Evolutionary conservation across 1,140 invertebrate species (phyloP).

Genomic region (Mycetomoellerius zeteki): DNA sequence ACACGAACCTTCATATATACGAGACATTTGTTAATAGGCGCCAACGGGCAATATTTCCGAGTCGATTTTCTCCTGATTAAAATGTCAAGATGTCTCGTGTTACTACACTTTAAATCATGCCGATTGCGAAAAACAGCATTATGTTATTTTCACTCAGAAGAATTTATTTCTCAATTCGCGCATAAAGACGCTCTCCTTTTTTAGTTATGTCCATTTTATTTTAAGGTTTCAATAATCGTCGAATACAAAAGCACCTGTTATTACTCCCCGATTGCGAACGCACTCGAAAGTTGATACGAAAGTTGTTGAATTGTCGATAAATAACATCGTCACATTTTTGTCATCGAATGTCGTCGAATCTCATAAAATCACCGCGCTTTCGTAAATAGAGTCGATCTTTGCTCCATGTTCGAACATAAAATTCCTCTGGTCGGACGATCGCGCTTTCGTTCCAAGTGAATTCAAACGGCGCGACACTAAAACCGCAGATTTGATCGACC

Average conservation of each 20-base stretch:
- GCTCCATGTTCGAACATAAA: slow-evolving; percentile 9
- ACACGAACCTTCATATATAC: not conserved
- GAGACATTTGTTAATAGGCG: slow-evolving; percentile 2
- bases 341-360: slow-evolving; percentile 6
- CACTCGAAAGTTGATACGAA: not conserved
- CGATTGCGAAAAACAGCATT: not conserved
- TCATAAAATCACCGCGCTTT: slow-evolving; percentile 15
- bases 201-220: not conserved
- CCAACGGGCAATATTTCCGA: not conserved
- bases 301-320: slow-evolving; percentile 13
- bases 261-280: not conserved
- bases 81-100: slow-evolving; percentile 15
- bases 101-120: not conserved
- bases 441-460: slow-evolving; percentile 44
- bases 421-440: slow-evolving; percentile 2
- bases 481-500: slow-evolving; percentile 52
- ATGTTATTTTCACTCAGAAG: not conserved
- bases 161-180: slow-evolving; percentile 10
- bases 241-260: not conserved
- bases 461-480: slow-evolving; percentile 44
- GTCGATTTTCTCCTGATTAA: slow-evolving; percentile 32
- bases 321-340: not conserved
- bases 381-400: slow-evolving; percentile 15
- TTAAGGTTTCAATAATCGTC: not conserved
- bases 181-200: slow-evolving; percentile 9